phyloP scores from a whole-genome alignment of 2,113 vertebrate species.

The Uria lomvia region DNA sequence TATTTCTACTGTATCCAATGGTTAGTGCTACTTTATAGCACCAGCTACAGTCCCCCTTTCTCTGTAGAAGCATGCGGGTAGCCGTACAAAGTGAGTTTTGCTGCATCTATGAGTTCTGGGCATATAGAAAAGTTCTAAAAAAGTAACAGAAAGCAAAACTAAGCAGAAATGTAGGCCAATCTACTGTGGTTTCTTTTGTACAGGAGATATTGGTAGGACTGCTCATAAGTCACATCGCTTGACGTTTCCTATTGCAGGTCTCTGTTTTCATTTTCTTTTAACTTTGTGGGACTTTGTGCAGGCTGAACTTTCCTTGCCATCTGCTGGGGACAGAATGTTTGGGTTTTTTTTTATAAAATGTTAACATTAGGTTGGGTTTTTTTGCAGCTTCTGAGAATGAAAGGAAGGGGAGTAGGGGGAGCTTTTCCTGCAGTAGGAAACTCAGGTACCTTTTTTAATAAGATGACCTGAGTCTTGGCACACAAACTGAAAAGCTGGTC shows the following conservation, averaged over 20 bases:
- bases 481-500: neutral
- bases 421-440: neutral
- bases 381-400: neutral
- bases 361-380: neutral
- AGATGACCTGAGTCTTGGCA: neutral
- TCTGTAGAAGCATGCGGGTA: fast-evolving
- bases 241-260: neutral
- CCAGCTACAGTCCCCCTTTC: neutral
- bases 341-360: neutral
- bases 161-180: neutral
- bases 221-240: neutral
- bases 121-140: neutral
- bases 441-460: neutral
- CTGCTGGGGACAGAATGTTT: neutral
- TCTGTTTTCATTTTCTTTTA: neutral
- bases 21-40: neutral
- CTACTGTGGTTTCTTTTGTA: neutral
- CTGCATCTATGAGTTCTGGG: neutral
- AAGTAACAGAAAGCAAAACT: neutral
- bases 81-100: neutral
- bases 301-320: neutral
- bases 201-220: neutral
- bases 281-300: neutral
- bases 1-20: neutral
- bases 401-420: neutral